These are phyloP conservation scores for Cherax quadricarinatus DNA, from an alignment of 1,140 invertebrate species.

Conservation along the genomic window DNA sequence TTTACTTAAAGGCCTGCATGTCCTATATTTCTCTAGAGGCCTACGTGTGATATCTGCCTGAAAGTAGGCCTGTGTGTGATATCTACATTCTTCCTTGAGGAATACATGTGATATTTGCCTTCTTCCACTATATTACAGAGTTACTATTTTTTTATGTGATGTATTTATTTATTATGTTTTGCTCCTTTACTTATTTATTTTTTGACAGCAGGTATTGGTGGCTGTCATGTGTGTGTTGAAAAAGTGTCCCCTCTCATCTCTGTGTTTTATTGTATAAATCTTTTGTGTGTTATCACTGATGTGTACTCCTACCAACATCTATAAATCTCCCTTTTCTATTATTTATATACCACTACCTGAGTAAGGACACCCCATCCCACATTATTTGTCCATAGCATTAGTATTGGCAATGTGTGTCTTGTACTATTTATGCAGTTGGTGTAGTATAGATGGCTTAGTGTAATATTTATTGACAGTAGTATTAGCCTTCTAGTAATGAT, in stretches of 20 bases:
- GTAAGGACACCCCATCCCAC: background rate
- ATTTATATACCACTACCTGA: background rate
- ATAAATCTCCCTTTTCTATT: background rate
- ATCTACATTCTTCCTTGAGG: too few species aligned
- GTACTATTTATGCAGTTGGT: constrained; percentile 1
- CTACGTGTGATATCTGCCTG: too few species aligned
- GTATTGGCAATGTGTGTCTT: background rate
- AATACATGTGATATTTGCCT: too few species aligned
- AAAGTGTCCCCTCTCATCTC: background rate
- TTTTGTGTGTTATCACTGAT: background rate
- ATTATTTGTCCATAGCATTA: background rate
- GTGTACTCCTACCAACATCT: background rate
- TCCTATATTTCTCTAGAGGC: too few species aligned
- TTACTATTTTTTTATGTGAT: too few species aligned
- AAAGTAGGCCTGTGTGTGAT: too few species aligned
- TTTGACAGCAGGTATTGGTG: background rate
- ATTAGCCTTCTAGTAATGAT: background rate
- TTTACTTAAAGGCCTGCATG: too few species aligned
- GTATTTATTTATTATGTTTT: too few species aligned
- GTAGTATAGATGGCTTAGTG: background rate
- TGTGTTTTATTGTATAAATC: background rate
- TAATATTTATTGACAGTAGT: constrained; percentile 7
- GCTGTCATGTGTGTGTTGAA: background rate
- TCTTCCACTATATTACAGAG: too few species aligned
- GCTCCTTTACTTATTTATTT: background rate